A percentile compares a stretch with the other conserved stretches of the same genome.
Conservation (phyloP, 2,797 vertebrate genomes). For the Cyprinodon diabolis region DNA sequence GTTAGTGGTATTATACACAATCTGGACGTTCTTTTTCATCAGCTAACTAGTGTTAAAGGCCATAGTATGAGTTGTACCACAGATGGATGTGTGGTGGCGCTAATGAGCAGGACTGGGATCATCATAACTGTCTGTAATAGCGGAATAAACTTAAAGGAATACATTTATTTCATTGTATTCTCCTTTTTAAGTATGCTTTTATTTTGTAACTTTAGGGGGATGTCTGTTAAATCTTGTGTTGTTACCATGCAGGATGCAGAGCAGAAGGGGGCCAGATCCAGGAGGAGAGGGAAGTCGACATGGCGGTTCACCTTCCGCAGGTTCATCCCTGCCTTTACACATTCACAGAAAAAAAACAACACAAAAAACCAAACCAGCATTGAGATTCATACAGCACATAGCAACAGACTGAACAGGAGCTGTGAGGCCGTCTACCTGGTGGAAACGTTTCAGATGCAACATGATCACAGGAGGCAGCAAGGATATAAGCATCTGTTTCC, state of each 20-base stretch:
- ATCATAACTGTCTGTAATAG: too few species aligned
- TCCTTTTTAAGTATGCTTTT: too few species aligned
- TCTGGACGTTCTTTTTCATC: neutral
- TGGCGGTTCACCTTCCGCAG: slow-evolving; percentile 96
- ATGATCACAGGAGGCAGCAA: slow-evolving; percentile 91
- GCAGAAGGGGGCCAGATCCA: slow-evolving; percentile 96
- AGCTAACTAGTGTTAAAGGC: neutral
- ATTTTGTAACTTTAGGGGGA: too few species aligned
- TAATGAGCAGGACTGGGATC: too few species aligned
- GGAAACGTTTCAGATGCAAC: slow-evolving; percentile 96
- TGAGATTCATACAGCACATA: neutral
- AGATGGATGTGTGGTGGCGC: too few species aligned
- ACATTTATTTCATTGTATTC: too few species aligned
- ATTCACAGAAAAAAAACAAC: neutral
- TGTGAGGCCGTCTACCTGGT: slow-evolving; percentile 85
- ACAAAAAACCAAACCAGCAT: neutral
- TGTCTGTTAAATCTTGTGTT: neutral
- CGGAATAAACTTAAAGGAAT: too few species aligned
- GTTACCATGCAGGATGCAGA: slow-evolving; percentile 92
- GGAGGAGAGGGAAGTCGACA: slow-evolving; percentile 91
- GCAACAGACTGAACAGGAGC: neutral
- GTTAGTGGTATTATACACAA: too few species aligned
- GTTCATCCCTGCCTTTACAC: slow-evolving; percentile 90
- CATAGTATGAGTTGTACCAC: too few species aligned
- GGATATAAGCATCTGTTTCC: slow-evolving; percentile 96